Percentiles rank a stretch among this genome's conserved stretches.
phyloP scores from a whole-genome alignment of 2,113 vertebrate genomes.

The Balaenoptera acutorostrata region DNA sequence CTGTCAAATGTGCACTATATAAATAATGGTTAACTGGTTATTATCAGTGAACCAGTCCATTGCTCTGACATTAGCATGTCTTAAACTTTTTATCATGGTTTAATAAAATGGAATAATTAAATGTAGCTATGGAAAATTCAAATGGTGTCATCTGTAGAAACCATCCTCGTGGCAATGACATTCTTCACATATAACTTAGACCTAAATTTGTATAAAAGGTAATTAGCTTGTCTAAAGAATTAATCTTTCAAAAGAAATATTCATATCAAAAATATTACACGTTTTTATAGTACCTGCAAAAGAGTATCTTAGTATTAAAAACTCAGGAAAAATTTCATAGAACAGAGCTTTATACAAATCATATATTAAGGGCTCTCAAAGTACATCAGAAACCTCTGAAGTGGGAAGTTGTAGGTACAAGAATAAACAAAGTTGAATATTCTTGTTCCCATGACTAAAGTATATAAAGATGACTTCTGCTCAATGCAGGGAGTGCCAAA shows the following conservation, averaged over 20 bases:
- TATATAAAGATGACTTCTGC: constrained; percentile 40
- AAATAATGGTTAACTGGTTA: not conserved
- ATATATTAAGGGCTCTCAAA: not conserved
- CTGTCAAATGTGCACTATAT: not conserved
- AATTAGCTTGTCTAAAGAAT: constrained; percentile 38
- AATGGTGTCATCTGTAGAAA: not conserved
- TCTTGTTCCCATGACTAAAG: constrained; percentile 16
- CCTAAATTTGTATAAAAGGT: not conserved
- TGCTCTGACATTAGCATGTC: not conserved
- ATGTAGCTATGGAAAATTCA: not conserved
- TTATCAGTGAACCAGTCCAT: not conserved
- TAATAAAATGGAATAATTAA: constrained; percentile 30
- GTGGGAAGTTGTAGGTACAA: not conserved
- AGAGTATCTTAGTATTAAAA: not conserved
- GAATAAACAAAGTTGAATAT: constrained; percentile 40
- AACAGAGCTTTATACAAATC: not conserved
- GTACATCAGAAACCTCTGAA: not conserved
- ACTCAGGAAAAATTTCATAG: not conserved
- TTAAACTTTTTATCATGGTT: not conserved
- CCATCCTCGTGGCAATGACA: not conserved
- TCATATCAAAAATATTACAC: not conserved
- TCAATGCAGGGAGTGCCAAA: not conserved
- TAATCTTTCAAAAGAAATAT: constrained; percentile 19
- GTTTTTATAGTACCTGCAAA: not conserved
- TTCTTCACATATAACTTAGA: not conserved